These are phyloP conservation scores for Brachypalpus laphriformis DNA, from an alignment of 2,888 invertebrate genomes.

Conservation along the genomic window DNA sequence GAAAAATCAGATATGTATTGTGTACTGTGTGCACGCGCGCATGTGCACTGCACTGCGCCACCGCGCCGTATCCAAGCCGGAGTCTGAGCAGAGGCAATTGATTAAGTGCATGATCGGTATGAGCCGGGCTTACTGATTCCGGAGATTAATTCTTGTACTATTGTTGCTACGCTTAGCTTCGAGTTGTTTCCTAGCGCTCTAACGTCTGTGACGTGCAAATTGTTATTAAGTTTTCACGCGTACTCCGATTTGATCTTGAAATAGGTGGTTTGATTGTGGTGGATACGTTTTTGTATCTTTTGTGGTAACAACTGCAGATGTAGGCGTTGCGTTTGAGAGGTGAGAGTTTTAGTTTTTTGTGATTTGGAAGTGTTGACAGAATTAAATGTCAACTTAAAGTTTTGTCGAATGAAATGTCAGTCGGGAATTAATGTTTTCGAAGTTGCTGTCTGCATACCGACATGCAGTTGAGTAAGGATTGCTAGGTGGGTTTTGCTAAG, in stretches of 20 bases:
- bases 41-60: no score
- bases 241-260: constrained; percentile 63
- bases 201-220: constrained; percentile 67
- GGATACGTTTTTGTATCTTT: not conserved
- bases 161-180: constrained; percentile 10
- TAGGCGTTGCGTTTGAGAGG: constrained; percentile 63
- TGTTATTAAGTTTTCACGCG: constrained; percentile 74
- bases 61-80: constrained; percentile 26
- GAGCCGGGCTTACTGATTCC: constrained; percentile 62
- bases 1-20: constrained; percentile 68
- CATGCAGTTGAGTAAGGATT: constrained; percentile 20
- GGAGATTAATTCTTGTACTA: constrained; percentile 52
- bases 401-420: constrained; percentile 69
- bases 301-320: constrained; percentile 20
- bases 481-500: constrained; percentile 31
- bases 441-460: constrained; percentile 42
- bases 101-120: constrained; percentile 63
- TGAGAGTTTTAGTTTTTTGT: constrained; percentile 65
- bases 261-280: constrained; percentile 41
- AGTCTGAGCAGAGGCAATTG: constrained; percentile 46
- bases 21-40: constrained; percentile 31
- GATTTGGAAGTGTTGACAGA: constrained; percentile 73
- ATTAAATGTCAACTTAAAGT: constrained; percentile 71
- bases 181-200: constrained; percentile 30
- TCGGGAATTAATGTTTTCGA: constrained; percentile 55